Percentiles rank a stretch among this genome's conserved stretches.
Evolutionary conservation across 2,797 vertebrate genomes (phyloP).

Genomic region (Selene dorsalis): DNA sequence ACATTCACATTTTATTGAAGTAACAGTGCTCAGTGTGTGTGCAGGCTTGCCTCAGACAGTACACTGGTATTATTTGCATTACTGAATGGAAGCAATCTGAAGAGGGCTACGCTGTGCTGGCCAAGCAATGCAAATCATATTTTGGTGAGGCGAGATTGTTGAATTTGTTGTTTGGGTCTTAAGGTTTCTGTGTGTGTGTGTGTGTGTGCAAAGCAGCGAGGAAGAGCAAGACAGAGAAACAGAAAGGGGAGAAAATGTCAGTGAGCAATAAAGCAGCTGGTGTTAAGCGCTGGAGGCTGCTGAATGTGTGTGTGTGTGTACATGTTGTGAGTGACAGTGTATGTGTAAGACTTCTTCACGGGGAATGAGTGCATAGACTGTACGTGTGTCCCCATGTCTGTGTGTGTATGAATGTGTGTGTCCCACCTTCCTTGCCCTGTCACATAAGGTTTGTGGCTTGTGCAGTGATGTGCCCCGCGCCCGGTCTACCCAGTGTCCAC

Average conservation of each 20-base stretch:
- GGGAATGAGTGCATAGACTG: constrained; percentile 58
- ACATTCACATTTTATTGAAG: constrained; percentile 12
- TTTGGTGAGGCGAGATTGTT: constrained; percentile 31
- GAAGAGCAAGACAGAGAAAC: constrained; percentile 69
- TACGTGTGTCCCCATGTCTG: constrained; percentile 39
- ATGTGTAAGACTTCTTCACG: constrained; percentile 54
- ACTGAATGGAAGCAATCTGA: constrained; percentile 32
- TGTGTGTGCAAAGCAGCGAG: constrained; percentile 43
- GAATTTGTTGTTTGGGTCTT: constrained; percentile 43
- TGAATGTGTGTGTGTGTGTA: constrained; percentile 68
- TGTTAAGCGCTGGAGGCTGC: constrained; percentile 79
- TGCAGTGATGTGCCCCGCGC: constrained; percentile 80
- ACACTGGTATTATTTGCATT: constrained; percentile 25
- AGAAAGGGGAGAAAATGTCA: constrained; percentile 84
- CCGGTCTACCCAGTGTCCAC: constrained; percentile 75
- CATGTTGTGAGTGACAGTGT: constrained; percentile 42
- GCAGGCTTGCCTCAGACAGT: background rate
- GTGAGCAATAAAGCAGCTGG: constrained; percentile 81
- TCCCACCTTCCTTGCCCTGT: constrained; percentile 74
- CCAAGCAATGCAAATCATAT: constrained; percentile 40
- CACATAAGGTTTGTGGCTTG: constrained; percentile 74
- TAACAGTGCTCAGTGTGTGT: background rate
- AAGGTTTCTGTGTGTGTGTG: background rate
- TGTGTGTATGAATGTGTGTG: constrained; percentile 25
- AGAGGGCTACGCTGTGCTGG: constrained; percentile 11